phyloP scores from a whole-genome alignment of 1,140 invertebrate species.

The Drosophila sp. region DNA sequence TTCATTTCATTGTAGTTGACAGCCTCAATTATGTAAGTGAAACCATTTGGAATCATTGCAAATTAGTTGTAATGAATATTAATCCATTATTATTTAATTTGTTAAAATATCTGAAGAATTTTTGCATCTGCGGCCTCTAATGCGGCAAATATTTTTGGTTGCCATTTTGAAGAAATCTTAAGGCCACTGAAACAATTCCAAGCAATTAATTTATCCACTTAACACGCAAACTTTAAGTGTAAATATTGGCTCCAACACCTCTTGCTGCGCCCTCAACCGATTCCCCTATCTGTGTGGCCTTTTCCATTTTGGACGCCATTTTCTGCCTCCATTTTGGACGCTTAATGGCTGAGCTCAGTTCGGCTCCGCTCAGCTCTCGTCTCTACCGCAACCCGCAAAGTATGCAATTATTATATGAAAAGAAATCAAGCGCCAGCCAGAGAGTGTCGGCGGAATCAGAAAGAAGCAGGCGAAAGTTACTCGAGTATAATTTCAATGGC shows the following conservation, averaged over 20 bases:
- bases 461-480: constrained; percentile 6
- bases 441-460: constrained; percentile 1
- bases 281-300: neutral
- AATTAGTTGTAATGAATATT: neutral
- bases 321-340: constrained; percentile 9
- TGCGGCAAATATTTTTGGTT: constrained; percentile 16
- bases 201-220: constrained; percentile 77
- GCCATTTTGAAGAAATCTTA: constrained; percentile 34
- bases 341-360: neutral
- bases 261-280: neutral
- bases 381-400: constrained; percentile 45
- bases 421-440: constrained; percentile 53
- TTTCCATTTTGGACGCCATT: constrained; percentile 9
- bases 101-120: neutral
- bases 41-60: neutral
- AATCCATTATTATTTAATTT: neutral
- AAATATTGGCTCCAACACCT: constrained; percentile 64
- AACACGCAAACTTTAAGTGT: constrained; percentile 74
- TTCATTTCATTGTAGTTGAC: too few relatives aligned
- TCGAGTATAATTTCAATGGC: constrained; percentile 60
- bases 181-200: constrained; percentile 65
- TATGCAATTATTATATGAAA: constrained; percentile 77
- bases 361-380: neutral
- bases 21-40: neutral
- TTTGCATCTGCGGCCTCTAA: neutral